These are phyloP conservation scores for Coleophora deauratella DNA, from an alignment of 2,888 invertebrate genomes.

Conservation along the genomic window DNA sequence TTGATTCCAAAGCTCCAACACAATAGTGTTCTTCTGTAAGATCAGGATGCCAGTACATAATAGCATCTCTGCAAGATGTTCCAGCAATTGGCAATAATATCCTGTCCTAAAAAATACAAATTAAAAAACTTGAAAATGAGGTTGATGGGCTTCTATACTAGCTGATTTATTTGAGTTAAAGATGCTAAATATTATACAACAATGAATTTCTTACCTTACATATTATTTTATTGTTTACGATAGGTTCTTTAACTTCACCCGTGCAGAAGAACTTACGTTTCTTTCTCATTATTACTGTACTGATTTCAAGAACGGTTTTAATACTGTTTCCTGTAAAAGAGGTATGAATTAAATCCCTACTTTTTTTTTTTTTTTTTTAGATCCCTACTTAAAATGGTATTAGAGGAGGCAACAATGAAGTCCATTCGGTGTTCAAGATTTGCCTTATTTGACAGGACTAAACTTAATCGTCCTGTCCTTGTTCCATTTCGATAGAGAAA, in stretches of 20 bases:
- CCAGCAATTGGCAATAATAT: conserved; percentile 64
- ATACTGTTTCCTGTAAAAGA: conserved; percentile 52
- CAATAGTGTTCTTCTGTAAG: conserved; percentile 65
- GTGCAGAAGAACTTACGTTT: conserved; percentile 67
- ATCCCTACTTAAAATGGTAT: no score
- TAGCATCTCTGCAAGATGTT: conserved; percentile 59
- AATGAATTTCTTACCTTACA: conserved; percentile 45
- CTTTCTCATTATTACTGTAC: conserved; percentile 62
- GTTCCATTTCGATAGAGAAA: no score
- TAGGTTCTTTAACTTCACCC: conserved; percentile 64
- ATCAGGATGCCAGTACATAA: conserved; percentile 68
- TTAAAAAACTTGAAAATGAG: conserved; percentile 7
- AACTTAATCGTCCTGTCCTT: no score
- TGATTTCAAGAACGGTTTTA: conserved; percentile 60
- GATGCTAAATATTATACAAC: no score
- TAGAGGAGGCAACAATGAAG: no score
- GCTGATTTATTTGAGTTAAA: neutral
- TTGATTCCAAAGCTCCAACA: conserved; percentile 60
- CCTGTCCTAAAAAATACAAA: conserved; percentile 39
- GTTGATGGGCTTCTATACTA: neutral
- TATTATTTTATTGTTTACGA: conserved; percentile 65
- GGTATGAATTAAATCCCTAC: neutral
- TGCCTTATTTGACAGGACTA: no score
- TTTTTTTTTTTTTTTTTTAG: no score
- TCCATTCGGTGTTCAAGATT: no score